phyloP scores from a whole-genome alignment of 2,888 invertebrate genomes.

The Sminthurinus aureus region DNA sequence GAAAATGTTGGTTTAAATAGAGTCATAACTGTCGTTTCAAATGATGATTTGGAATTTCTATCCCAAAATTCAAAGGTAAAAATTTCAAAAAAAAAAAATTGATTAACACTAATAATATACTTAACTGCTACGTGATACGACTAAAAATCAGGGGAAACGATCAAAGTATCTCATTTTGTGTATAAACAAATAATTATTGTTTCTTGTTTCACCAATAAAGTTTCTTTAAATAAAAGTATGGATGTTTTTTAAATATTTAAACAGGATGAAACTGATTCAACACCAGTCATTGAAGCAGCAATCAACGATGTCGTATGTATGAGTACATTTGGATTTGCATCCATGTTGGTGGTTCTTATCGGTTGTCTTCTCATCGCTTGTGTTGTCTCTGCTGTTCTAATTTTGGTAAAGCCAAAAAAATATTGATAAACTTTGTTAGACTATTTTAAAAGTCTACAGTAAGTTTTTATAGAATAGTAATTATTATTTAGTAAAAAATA shows the following conservation, averaged over 20 bases:
- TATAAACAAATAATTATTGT: too few relatives aligned
- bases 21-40: constrained; percentile 86
- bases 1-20: constrained; percentile 88
- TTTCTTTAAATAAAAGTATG: too few relatives aligned
- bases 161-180: too few relatives aligned
- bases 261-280: too few relatives aligned
- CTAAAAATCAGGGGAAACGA: too few relatives aligned
- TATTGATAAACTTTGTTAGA: constrained; percentile 31
- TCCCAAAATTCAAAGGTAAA: constrained; percentile 38
- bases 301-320: constrained; percentile 57
- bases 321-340: constrained; percentile 93
- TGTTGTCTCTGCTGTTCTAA: constrained; percentile 83
- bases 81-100: constrained; percentile 46
- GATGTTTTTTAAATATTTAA: too few relatives aligned
- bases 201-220: too few relatives aligned
- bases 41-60: constrained; percentile 47
- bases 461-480: too few relatives aligned
- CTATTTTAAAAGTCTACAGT: too few relatives aligned
- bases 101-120: too few relatives aligned
- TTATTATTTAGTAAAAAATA: too few relatives aligned
- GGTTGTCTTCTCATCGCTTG: constrained; percentile 85
- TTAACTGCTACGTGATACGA: too few relatives aligned
- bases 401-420: constrained; percentile 71
- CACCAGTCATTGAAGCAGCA: constrained; percentile 53
- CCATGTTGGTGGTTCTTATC: constrained; percentile 81